These are phyloP conservation scores for Tetranychus piercei DNA, from an alignment of 2,888 invertebrate genomes.

Conservation along the genomic window DNA sequence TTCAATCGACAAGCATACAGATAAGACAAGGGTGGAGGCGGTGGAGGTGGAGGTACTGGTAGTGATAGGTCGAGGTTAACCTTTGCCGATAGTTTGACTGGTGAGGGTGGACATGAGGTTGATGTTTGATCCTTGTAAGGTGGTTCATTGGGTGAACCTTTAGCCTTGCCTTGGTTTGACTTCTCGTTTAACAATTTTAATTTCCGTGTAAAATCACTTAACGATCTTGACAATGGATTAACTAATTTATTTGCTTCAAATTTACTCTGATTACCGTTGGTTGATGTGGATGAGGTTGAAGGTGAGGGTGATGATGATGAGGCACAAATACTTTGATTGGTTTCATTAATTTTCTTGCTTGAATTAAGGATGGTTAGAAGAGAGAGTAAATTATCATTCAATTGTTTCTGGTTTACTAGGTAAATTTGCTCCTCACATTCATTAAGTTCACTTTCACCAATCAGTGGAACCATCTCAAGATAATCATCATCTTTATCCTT, in stretches of 20 bases:
- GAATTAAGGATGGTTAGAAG: no score
- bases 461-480: background rate
- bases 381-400: background rate
- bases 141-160: no score
- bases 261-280: background rate
- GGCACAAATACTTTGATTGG: background rate
- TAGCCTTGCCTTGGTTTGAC: no score
- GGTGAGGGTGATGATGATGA: background rate
- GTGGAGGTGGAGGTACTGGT: background rate
- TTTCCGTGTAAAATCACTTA: background rate
- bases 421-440: background rate
- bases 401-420: background rate
- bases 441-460: background rate
- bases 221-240: conserved; percentile 4
- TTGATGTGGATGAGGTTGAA: background rate
- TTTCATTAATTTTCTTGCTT: no score
- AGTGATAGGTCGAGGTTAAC: background rate
- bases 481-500: background rate
- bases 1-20: background rate
- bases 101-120: background rate
- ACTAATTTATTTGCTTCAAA: conserved; percentile 6
- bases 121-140: background rate
- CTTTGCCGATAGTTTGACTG: background rate
- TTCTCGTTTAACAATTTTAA: background rate
- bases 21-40: background rate